Evolutionary conservation across 53 echinoderm and acorn worm species (phyloP).

Genomic region (Zoroaster sp.): DNA sequence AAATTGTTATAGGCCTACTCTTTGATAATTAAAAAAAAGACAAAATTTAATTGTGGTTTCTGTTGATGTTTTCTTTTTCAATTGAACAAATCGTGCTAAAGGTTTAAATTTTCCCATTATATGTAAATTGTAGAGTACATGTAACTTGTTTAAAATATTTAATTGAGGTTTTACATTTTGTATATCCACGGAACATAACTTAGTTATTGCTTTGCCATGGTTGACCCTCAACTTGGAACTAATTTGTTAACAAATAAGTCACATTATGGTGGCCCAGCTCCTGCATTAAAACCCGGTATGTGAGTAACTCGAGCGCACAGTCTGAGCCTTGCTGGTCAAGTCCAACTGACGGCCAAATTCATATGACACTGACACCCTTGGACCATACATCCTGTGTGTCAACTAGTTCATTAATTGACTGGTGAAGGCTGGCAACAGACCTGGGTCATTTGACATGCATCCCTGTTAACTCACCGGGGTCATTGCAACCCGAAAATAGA

Average conservation of each 20-base stretch:
- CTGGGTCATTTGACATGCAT: neutral
- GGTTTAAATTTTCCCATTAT: too few relatives aligned
- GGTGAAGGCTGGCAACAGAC: conserved; percentile 34
- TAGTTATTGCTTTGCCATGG: neutral
- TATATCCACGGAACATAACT: neutral
- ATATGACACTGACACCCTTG: conserved; percentile 1
- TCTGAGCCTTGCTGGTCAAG: neutral
- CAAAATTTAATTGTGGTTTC: too few relatives aligned
- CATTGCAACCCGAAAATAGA: conserved; percentile 14
- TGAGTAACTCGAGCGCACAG: neutral
- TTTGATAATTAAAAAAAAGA: too few relatives aligned
- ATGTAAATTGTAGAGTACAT: neutral
- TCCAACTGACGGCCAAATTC: neutral
- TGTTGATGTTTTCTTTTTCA: too few relatives aligned
- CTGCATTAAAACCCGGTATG: conserved; percentile 3
- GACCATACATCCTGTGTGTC: conserved; percentile 31
- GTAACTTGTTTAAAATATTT: neutral
- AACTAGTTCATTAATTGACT: conserved; percentile 53
- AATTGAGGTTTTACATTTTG: neutral
- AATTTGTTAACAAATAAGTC: conserved; percentile 10
- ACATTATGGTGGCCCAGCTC: neutral
- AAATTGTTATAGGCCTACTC: neutral
- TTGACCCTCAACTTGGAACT: conserved; percentile 11
- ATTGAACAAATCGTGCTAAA: too few relatives aligned
- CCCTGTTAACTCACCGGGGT: neutral